Base-by-base conservation (phyloP, 1,140 invertebrate species). In the Cydia strobilella region DNA sequence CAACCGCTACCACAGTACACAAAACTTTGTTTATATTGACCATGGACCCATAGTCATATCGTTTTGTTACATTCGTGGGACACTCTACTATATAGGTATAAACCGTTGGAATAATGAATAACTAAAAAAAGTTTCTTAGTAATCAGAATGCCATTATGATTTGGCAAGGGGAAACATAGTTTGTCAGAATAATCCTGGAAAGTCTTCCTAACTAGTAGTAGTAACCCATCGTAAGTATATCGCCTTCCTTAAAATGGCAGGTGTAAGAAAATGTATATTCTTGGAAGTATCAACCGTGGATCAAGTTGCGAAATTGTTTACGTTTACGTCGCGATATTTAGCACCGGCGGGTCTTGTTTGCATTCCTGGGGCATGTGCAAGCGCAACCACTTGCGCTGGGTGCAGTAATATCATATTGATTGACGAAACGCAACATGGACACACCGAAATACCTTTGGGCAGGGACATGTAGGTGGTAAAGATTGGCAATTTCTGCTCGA, bases 301-400 rank as follows among this genome's bases (percentile, higher is more conserved):
- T 66, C 25, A 31, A 15, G 27, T 66, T 66, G 63, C 63, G 63
- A 31, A 66, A 31, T 35, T 66, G 63, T 66, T 66, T 66, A 66
- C 63, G 6, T 66, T 31, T 35, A n/a, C 23, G 27, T 13, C 20
- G 63, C 27, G 63, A 66, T 31, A 66, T 35, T 66, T 66, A 66
- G 63, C 27, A 66, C 27, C 63, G n/a, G 7, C n/a, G 51, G 51
- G 15, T 31, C 23, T 23, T 66, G 23, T 66, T 66, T 66, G 27
- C 63, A 66, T 66, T 66, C 63, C 27, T 31, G 25, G 25, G 7
- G 15, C 25, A 66, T 66, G 63, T 31, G 63, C 63, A 66, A 65
- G 62, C 62, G 45, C 45, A 15, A 15, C 4, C 25, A 51, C 15
- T 18, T 54, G 51, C 51, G 51, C 51, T 18, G 15, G 15, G n/a